Base-by-base conservation (phyloP, 2,113 vertebrate species). In the Heteronetta atricapilla region DNA sequence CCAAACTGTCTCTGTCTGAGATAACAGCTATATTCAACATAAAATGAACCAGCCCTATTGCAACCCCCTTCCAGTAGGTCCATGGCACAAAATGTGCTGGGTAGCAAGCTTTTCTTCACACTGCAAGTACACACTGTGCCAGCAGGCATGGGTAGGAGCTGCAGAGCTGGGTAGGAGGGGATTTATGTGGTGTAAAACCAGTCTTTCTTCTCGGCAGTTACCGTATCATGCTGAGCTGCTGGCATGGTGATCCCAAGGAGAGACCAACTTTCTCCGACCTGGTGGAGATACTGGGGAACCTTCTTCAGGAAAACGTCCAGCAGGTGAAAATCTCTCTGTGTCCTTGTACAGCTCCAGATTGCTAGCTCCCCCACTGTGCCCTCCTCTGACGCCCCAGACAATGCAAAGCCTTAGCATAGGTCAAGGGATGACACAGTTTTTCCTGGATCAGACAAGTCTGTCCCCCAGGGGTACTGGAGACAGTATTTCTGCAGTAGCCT, bases 211-310 rank as follows among this genome's bases (percentile, higher is more conserved):
- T 96, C 95, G 84, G 92, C 96, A 99, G 99, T 98, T 99, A 99
- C 26, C 98, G 98, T 74, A 98, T 99, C 96, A 99, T 99, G 99
- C 97, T 99, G 97, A 99, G 98, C 97, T 99, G 99, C 97, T 99
- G 99, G 99, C 98, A 99, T 0, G 98, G 99, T 2, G 99, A 99
- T 94, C 99, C 99, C 88, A 99, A 98, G 89, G 98, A 99, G 58
- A 98, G 99, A 82, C 99, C 99, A 1, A 98, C 97, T 0, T 99
- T 99, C 95, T 98, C 98, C 0, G 98, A 98, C 40, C 97, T 99
- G 92, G 98, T 99, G 88, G 99, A 99, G 96, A 99, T 98, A 90
- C 97, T 99, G 86, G 99, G 99, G 52, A 98, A 99, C 96, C 98
- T 99, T 91, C 98, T 99, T 73, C 99, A 99, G 96, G 98, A 98